Evolutionary conservation across 2,113 vertebrate genomes (phyloP), one percentile per base, ranked within the genome.

Genomic region (Emydura subglobosa): DNA sequence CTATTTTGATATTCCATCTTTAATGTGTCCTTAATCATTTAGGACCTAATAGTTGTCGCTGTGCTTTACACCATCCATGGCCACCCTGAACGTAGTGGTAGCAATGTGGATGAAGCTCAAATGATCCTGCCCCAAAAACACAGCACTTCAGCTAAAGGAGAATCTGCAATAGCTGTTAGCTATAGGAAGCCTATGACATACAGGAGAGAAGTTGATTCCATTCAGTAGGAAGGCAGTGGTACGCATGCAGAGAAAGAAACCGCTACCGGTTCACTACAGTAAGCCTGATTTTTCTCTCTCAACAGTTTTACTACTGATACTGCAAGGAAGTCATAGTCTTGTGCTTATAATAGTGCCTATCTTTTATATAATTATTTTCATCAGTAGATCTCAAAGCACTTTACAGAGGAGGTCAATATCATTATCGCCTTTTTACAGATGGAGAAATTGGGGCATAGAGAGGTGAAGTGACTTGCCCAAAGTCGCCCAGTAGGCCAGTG

Each of bases 151-250:
- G 5, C 55, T 0, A 0, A 19, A 89, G 55, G 6, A 79, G 76
- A 47, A 51, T 14, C 0, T 0, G 42, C 51, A 76, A n/a, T 44
- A 93, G 11, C 39, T 81, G n/a, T 88, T 81, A 44, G 9, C 8
- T 47, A 13, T 4, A 44, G 76, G 76, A 82, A 61, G 49, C 1
- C 51, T n/a, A 5, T 49, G 51, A 90, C 91, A 51, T 12, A 47
- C 59, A 61, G 49, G 51, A 0, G 0, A 78, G 86, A 78, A 86
- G 10, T 95, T 94, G 5, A 0, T 78, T 96, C 89, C 68, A 91
- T 85, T 87, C 90, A 27, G 95, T 91, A 96, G 96, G 17, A 94
- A 97, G 95, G 88, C 95, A 95, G 95, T 49, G 96, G 88, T 94
- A 95, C 80, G 84, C 85, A n/a, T 22, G 22, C n/a, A 89, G 79